Percentiles rank a stretch among this genome's conserved stretches.
phyloP scores from a whole-genome alignment of 2,113 vertebrate genomes.

The Scortum barcoo region DNA sequence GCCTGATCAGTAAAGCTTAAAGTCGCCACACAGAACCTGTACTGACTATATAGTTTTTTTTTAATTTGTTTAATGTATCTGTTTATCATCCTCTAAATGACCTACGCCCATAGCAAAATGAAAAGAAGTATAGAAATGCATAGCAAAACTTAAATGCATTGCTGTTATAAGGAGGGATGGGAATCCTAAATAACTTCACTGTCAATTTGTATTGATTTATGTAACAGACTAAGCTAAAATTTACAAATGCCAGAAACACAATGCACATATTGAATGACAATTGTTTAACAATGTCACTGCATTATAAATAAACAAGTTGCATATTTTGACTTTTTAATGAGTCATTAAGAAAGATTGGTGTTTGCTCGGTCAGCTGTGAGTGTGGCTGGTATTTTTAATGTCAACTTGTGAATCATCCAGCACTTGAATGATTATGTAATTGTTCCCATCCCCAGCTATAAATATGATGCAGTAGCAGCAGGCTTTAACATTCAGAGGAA shows the following conservation, averaged over 20 bases:
- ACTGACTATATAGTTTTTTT: conserved; percentile 17
- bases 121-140: conserved; percentile 21
- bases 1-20: conserved; percentile 37
- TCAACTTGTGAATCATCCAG: conserved; percentile 22
- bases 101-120: conserved; percentile 42
- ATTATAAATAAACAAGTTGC: conserved; percentile 47
- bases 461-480: conserved; percentile 45
- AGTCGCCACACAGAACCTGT: conserved; percentile 32
- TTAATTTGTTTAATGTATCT: not conserved
- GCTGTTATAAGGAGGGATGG: conserved; percentile 44
- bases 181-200: conserved; percentile 27
- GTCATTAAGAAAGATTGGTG: not conserved
- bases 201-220: conserved; percentile 27
- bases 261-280: conserved; percentile 26
- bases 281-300: conserved; percentile 32
- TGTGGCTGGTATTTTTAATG: not conserved
- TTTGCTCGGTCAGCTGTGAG: conserved; percentile 11
- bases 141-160: conserved; percentile 27
- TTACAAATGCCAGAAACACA: conserved; percentile 30
- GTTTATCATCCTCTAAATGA: conserved; percentile 32
- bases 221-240: conserved; percentile 36
- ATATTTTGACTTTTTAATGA: conserved; percentile 39
- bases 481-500: conserved; percentile 61
- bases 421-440: conserved; percentile 14
- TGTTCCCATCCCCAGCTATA: conserved; percentile 42